Evolutionary conservation across 2,113 vertebrate species (phyloP).

Genomic region (Centropus unirufus): DNA sequence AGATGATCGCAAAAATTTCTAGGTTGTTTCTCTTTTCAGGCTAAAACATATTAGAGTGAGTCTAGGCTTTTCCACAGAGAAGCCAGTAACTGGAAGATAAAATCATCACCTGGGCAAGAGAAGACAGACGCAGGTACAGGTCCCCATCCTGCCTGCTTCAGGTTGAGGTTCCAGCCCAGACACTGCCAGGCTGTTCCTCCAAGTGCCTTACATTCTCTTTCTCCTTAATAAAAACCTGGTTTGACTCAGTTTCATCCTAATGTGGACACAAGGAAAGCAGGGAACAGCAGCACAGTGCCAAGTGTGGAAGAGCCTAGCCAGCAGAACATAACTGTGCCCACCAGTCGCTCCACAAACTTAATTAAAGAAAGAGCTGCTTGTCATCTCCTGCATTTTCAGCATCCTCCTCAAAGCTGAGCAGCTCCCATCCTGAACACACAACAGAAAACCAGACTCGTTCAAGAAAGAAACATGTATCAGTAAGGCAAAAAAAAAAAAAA

Average conservation of each 20-base stretch:
- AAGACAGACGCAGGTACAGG: neutral
- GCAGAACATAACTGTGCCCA: rapidly evolving
- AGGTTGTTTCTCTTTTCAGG: neutral
- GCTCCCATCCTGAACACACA: neutral
- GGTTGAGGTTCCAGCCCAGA: neutral
- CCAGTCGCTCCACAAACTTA: neutral
- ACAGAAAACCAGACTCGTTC: neutral
- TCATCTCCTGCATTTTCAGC: neutral
- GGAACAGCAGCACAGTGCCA: neutral
- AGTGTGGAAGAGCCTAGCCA: neutral
- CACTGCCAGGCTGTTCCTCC: neutral
- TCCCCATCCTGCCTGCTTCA: neutral
- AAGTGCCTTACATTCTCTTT: neutral
- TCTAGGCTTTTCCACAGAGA: neutral
- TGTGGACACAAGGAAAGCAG: neutral
- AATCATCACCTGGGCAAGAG: neutral
- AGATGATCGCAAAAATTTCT: neutral
- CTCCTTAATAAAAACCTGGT: neutral
- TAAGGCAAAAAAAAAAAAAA: neutral
- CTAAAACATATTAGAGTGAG: neutral
- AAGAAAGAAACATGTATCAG: neutral
- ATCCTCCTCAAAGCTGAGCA: neutral
- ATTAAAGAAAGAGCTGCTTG: neutral
- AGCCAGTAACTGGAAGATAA: neutral
- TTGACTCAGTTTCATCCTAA: neutral